phyloP scores from a whole-genome alignment of 2,888 invertebrate species.

The Trissonchulus latispiculum region DNA sequence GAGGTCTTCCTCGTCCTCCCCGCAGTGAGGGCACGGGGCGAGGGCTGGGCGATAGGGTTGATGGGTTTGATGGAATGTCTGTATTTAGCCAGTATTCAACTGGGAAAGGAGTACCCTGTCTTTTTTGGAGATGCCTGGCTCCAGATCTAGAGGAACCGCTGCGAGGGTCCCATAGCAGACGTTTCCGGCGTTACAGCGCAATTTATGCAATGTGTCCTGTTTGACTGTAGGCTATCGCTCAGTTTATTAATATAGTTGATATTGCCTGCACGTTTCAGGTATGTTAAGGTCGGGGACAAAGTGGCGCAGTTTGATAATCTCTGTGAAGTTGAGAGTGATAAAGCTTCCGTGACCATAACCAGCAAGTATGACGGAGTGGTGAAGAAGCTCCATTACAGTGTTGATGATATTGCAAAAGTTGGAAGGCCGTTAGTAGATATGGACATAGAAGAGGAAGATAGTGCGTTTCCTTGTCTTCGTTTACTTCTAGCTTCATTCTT shows the following conservation, averaged over 20 bases:
- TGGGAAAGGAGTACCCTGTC: too few relatives aligned
- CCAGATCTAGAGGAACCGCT: too few relatives aligned
- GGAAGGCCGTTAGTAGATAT: constrained; percentile 86
- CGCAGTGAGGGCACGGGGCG: too few relatives aligned
- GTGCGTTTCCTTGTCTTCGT: too few relatives aligned
- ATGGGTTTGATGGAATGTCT: too few relatives aligned
- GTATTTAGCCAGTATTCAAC: too few relatives aligned
- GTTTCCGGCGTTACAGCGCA: neutral
- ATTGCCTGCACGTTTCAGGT: constrained; percentile 54
- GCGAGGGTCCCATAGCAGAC: too few relatives aligned
- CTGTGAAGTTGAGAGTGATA: constrained; percentile 99
- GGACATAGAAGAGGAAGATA: constrained; percentile 59
- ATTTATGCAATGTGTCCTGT: neutral
- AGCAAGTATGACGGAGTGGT: constrained; percentile 53
- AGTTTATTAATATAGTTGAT: neutral
- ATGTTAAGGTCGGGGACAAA: constrained; percentile 79
- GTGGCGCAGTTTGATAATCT: constrained; percentile 94
- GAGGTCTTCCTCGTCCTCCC: too few relatives aligned
- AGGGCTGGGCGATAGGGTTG: too few relatives aligned
- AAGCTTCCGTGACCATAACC: constrained; percentile 96
- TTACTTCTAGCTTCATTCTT: too few relatives aligned
- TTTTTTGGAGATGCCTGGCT: too few relatives aligned
- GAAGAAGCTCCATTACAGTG: constrained; percentile 63
- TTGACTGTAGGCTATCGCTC: neutral
- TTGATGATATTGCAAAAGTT: constrained; percentile 80